phyloP scores from a whole-genome alignment of 2,113 vertebrate species.

The Solea senegalensis region DNA sequence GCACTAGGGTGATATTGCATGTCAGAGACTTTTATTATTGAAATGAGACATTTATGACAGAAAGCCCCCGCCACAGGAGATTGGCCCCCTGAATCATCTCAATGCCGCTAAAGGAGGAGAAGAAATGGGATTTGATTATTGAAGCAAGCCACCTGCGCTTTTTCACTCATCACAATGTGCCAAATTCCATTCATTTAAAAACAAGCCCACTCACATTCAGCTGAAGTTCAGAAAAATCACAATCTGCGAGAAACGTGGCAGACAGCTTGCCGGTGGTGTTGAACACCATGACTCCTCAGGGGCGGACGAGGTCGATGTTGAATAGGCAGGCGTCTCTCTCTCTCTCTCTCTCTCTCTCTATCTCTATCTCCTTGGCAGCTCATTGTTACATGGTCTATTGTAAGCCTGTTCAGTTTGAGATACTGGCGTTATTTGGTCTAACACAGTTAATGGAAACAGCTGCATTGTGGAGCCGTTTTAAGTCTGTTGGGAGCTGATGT shows the following conservation, averaged over 20 bases:
- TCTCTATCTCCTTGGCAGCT: constrained; percentile 21
- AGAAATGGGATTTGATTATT: constrained; percentile 68
- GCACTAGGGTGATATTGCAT: constrained; percentile 41
- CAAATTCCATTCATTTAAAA: constrained; percentile 49
- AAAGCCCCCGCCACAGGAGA: constrained; percentile 25
- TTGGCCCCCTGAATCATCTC: constrained; percentile 31
- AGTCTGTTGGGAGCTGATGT: constrained; percentile 52
- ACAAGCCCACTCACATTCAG: constrained; percentile 27
- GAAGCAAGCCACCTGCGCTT: constrained; percentile 55
- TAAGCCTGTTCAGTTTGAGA: constrained; percentile 39
- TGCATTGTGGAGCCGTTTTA: constrained; percentile 47
- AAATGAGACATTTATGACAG: constrained; percentile 74
- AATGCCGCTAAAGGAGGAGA: constrained; percentile 22
- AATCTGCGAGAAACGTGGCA: constrained; percentile 15
- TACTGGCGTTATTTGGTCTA: constrained; percentile 41
- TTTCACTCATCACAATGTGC: constrained; percentile 37
- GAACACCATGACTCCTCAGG: constrained; percentile 12
- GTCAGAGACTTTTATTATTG: constrained; percentile 72
- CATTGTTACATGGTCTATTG: constrained; percentile 56
- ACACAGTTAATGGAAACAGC: constrained; percentile 51
- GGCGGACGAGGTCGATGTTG: constrained; percentile 27
- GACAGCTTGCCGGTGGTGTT: not conserved
- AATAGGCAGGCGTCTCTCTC: constrained; percentile 14
- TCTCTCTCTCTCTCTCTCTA: constrained; percentile 27
- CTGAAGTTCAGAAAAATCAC: constrained; percentile 40